These are phyloP conservation scores for Minunthozetes semirufus DNA, from an alignment of 2,888 invertebrate species.

Conservation along the genomic window DNA sequence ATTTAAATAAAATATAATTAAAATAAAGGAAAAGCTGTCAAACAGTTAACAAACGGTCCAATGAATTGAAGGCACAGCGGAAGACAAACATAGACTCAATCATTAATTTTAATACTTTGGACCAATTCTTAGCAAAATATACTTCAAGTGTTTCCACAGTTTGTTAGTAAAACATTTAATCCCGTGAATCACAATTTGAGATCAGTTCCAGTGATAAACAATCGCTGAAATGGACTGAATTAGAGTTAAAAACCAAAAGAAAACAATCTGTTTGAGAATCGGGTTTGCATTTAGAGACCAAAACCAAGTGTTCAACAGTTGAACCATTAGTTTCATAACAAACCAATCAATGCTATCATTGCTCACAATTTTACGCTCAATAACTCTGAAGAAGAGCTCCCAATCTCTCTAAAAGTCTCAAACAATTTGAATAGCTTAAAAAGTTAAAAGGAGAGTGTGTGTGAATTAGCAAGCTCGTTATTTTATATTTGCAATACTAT, in stretches of 20 bases:
- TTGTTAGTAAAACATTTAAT: no score
- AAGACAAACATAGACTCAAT: slow-evolving; percentile 26
- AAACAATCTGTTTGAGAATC: background rate
- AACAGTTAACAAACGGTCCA: background rate
- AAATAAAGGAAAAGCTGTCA: no score
- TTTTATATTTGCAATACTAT: no score
- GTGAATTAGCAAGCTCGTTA: no score
- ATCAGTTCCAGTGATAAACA: background rate
- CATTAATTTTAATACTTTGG: slow-evolving; percentile 1
- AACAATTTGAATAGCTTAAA: no score
- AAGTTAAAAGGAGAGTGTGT: no score
- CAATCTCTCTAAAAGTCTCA: no score
- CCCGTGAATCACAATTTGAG: background rate
- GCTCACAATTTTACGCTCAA: background rate
- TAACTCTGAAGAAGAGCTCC: no score
- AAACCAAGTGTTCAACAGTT: background rate
- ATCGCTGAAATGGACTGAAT: background rate
- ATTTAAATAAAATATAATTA: no score
- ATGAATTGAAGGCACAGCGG: slow-evolving; percentile 19
- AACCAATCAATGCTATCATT: background rate
- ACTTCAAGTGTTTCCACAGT: no score
- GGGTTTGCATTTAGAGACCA: background rate
- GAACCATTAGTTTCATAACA: background rate
- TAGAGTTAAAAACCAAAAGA: background rate
- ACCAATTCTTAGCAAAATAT: background rate